A percentile compares a stretch with the other conserved stretches of the same genome.
Evolutionary conservation across 2,797 vertebrate genomes (phyloP).

Genomic region (Squalus acanthias): DNA sequence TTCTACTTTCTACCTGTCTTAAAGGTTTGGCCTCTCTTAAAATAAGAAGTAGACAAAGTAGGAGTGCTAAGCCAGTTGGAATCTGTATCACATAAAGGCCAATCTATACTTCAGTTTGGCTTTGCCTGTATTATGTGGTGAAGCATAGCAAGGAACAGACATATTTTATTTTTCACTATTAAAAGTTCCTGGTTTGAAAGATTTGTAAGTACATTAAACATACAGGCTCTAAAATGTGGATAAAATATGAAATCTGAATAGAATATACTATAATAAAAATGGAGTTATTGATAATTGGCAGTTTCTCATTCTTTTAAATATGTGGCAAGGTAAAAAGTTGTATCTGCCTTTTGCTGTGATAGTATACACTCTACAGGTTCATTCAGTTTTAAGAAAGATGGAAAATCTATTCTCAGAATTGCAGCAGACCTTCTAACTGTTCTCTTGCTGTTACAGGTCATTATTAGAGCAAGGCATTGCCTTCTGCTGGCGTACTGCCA

Average conservation of each 20-base stretch:
- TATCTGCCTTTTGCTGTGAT: too few relatives aligned
- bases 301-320: neutral
- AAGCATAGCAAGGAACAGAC: neutral
- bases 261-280: neutral
- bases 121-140: neutral
- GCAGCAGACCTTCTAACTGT: neutral
- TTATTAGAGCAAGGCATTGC: neutral
- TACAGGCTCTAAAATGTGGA: neutral
- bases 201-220: neutral
- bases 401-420: neutral
- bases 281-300: neutral
- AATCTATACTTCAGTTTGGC: neutral
- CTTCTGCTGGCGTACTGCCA: slow-evolving; percentile 15
- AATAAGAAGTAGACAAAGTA: neutral
- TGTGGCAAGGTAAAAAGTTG: neutral
- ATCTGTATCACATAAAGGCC: neutral
- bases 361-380: neutral
- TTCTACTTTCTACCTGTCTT: neutral
- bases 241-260: neutral
- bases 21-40: neutral
- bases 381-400: neutral
- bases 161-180: neutral
- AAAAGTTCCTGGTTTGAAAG: neutral
- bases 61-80: neutral
- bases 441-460: neutral